A percentile compares a stretch with the other conserved stretches of the same genome.
Conservation (phyloP, 2,113 vertebrate genomes). For the Pampusana beccarii region DNA sequence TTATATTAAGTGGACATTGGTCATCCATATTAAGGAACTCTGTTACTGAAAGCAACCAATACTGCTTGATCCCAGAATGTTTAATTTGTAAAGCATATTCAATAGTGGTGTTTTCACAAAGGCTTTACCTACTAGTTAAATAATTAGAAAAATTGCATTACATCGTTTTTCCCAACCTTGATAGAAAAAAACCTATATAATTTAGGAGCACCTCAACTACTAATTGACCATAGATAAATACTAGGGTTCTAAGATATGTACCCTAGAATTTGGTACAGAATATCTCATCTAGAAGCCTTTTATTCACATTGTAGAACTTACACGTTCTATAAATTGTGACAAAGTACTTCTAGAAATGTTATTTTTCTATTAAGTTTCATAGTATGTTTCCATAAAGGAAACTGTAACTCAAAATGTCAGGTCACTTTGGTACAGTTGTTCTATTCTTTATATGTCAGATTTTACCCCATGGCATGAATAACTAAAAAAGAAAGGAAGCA, state of each 20-base stretch:
- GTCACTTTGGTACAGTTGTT: background rate
- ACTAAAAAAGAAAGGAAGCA: slow-evolving; percentile 19
- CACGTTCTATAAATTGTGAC: background rate
- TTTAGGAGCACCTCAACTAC: background rate
- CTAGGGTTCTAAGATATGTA: background rate
- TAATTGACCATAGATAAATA: background rate
- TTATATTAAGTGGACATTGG: background rate
- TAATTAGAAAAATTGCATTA: background rate
- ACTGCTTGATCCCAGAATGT: background rate
- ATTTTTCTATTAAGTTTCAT: background rate
- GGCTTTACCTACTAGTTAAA: background rate
- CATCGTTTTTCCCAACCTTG: background rate
- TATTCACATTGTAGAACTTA: background rate
- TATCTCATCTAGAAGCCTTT: background rate
- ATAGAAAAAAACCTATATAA: background rate
- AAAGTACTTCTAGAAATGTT: background rate
- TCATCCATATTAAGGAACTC: background rate
- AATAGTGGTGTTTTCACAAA: background rate
- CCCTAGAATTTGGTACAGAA: background rate
- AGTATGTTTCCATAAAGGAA: slow-evolving; percentile 14
- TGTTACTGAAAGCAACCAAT: background rate
- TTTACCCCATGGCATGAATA: background rate
- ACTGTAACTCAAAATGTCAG: background rate
- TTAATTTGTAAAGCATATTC: background rate
- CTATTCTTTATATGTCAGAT: background rate